Conservation (phyloP, 1,140 invertebrate species). For the Heterodera schachtii region DNA sequence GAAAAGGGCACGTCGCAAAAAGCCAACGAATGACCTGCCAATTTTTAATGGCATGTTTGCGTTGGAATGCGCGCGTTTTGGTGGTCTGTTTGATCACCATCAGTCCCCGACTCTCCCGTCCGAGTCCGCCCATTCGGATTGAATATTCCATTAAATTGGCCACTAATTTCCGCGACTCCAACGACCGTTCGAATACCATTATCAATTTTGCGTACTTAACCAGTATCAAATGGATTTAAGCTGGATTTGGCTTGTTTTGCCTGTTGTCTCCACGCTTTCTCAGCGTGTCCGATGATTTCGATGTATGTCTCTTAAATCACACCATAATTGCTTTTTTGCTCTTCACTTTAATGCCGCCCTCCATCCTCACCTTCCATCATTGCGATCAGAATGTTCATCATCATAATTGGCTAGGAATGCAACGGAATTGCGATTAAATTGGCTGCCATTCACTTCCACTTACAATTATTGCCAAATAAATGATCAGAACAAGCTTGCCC, state of each 20-base stretch:
- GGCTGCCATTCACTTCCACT: background rate
- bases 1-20: background rate
- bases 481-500: constrained; percentile 83
- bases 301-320: constrained; percentile 68
- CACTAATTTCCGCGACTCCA: constrained; percentile 83
- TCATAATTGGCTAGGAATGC: constrained; percentile 67
- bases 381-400: constrained; percentile 69
- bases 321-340: background rate
- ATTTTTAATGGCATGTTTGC: constrained; percentile 89
- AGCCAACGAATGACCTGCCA: constrained; percentile 80
- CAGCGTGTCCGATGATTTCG: constrained; percentile 88
- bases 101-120: constrained; percentile 74
- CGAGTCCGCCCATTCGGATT: constrained; percentile 79
- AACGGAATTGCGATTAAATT: background rate
- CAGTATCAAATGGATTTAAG: constrained; percentile 5
- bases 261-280: constrained; percentile 98
- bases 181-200: constrained; percentile 87
- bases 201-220: constrained; percentile 96
- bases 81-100: constrained; percentile 97
- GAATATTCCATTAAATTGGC: constrained; percentile 91
- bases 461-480: constrained; percentile 83
- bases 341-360: background rate
- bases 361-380: constrained; percentile 69
- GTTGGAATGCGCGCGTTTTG: constrained; percentile 90
- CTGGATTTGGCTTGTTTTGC: constrained; percentile 68